Evolutionary conservation across 2,888 invertebrate species (phyloP).

Genomic region (Adelognathus sp.): DNA sequence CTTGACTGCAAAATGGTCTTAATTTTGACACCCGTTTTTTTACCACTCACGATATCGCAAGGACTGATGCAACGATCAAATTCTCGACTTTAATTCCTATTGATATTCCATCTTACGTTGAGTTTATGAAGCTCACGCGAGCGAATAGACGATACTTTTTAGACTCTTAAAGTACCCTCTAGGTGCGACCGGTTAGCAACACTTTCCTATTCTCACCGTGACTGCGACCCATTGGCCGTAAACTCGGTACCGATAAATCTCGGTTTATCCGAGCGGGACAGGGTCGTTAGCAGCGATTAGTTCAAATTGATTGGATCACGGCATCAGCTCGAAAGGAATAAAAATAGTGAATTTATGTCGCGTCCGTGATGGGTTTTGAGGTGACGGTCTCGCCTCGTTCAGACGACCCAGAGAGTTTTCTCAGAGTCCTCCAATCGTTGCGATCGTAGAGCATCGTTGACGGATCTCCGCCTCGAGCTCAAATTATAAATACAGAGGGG

Average conservation of each 20-base stretch:
- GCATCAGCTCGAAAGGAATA: not conserved
- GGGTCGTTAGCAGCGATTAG: slow-evolving; percentile 49
- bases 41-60: no score
- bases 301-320: slow-evolving; percentile 39
- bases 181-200: not conserved
- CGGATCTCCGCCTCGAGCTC: slow-evolving; percentile 15
- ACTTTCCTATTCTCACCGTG: not conserved
- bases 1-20: no score
- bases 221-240: slow-evolving; percentile 18
- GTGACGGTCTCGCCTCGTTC: slow-evolving; percentile 15
- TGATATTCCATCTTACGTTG: no score
- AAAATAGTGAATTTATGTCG: slow-evolving; percentile 26
- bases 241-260: slow-evolving; percentile 19
- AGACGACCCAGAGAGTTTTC: not conserved
- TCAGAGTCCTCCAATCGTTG: not conserved
- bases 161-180: not conserved
- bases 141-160: not conserved
- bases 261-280: slow-evolving; percentile 16
- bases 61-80: no score
- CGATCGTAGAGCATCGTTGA: not conserved
- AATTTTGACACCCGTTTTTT: no score
- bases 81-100: no score
- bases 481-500: slow-evolving; percentile 19
- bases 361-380: slow-evolving; percentile 9
- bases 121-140: no score